phyloP scores from a whole-genome alignment of 2,113 vertebrate species.

The Perca flavescens region DNA sequence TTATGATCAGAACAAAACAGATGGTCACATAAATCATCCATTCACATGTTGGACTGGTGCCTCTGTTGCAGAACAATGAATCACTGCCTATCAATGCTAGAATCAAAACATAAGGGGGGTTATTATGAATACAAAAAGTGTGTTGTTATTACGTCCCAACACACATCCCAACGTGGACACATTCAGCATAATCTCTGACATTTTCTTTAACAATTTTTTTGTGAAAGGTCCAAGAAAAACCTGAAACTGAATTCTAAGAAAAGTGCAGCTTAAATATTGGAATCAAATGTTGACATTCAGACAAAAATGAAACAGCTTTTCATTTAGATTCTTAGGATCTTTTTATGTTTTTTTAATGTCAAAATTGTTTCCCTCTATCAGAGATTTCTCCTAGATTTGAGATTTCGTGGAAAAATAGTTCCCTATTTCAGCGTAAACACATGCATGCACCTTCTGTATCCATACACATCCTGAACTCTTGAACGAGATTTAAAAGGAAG shows the following conservation, averaged over 20 bases:
- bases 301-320: neutral
- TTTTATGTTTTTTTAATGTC: neutral
- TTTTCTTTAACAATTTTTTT: neutral
- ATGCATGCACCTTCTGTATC: slow-evolving; percentile 45
- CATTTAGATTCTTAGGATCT: neutral
- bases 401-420: slow-evolving; percentile 11
- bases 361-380: neutral
- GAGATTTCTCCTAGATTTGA: slow-evolving; percentile 20
- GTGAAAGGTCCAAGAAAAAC: neutral
- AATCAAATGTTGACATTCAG: neutral
- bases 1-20: slow-evolving; percentile 77
- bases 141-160: slow-evolving; percentile 14
- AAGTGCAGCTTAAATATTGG: neutral
- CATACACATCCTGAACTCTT: slow-evolving; percentile 63
- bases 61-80: slow-evolving; percentile 75
- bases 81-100: slow-evolving; percentile 70
- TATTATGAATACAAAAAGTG: slow-evolving; percentile 57
- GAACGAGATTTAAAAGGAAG: slow-evolving; percentile 74
- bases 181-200: neutral
- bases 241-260: neutral
- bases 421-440: slow-evolving; percentile 7
- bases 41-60: slow-evolving; percentile 74
- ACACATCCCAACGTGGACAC: neutral
- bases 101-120: slow-evolving; percentile 64
- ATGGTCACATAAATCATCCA: slow-evolving; percentile 80